Conservation (phyloP, 2,888 invertebrate genomes). For the Pollenia amentaria region DNA sequence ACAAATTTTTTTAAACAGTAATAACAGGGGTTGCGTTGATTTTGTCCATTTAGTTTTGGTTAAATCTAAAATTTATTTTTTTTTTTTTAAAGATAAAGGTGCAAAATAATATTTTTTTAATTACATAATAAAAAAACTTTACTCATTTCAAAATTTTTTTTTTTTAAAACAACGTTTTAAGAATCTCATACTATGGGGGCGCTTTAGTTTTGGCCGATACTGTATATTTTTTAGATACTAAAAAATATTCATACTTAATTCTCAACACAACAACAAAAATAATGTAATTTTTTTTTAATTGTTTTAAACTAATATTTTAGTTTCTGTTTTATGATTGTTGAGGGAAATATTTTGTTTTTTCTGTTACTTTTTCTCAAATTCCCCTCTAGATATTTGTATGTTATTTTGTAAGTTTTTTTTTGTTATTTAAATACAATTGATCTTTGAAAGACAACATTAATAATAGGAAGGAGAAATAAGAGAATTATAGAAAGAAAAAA, state of each 20-base stretch:
- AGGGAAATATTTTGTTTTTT: background rate
- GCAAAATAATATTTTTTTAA: too few relatives aligned
- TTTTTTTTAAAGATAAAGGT: too few relatives aligned
- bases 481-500: conserved; percentile 30
- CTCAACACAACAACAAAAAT: background rate
- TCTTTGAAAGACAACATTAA: conserved; percentile 14
- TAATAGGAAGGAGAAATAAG: background rate
- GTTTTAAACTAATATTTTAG: background rate
- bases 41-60: too few relatives aligned
- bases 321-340: background rate
- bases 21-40: too few relatives aligned
- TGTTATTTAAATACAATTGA: conserved; percentile 27
- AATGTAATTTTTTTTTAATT: background rate
- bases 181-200: too few relatives aligned
- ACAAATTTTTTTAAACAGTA: too few relatives aligned
- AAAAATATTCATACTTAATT: conserved; percentile 1
- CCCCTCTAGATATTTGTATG: background rate
- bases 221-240: background rate
- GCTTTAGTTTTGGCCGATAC: too few relatives aligned
- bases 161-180: too few relatives aligned
- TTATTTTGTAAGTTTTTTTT: background rate
- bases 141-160: too few relatives aligned
- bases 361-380: background rate
- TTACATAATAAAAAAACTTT: too few relatives aligned
- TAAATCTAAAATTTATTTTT: too few relatives aligned